These are phyloP conservation scores for Drosophila nannoptera DNA, from an alignment of 1,140 invertebrate genomes.

Conservation along the genomic window DNA sequence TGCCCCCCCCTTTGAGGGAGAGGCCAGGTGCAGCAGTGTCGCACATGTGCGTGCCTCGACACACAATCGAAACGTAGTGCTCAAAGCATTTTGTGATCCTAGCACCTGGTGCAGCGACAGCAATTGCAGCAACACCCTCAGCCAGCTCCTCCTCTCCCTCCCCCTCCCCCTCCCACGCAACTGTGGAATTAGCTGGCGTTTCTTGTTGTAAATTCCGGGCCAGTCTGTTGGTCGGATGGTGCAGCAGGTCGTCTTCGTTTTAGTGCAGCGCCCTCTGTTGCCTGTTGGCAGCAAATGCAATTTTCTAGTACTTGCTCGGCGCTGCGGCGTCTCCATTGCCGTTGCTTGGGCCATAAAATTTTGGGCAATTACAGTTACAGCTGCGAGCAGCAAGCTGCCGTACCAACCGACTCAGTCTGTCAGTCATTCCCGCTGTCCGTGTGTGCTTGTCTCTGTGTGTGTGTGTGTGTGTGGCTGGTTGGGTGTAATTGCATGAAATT, in stretches of 20 bases:
- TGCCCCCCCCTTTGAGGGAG: neutral
- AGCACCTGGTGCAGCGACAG: conserved; percentile 59
- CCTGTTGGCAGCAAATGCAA: conserved; percentile 65
- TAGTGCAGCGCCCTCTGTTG: conserved; percentile 68
- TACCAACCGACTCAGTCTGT: conserved; percentile 19
- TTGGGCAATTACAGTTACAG: conserved; percentile 72
- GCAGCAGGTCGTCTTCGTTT: conserved; percentile 46
- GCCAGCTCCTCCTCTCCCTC: conserved; percentile 2
- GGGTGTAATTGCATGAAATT: conserved; percentile 66
- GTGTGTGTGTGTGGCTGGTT: conserved; percentile 8
- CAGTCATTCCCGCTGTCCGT: neutral
- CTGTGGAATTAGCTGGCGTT: conserved; percentile 62
- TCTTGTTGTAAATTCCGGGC: conserved; percentile 65
- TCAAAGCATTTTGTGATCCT: conserved; percentile 63
- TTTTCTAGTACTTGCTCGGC: conserved; percentile 65
- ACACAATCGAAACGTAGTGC: conserved; percentile 28
- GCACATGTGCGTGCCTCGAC: conserved; percentile 11
- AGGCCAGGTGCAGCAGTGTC: conserved; percentile 4
- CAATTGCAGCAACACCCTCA: conserved; percentile 6
- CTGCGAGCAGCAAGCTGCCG: conserved; percentile 17
- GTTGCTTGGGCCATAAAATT: conserved; percentile 60
- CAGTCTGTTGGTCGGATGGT: conserved; percentile 24
- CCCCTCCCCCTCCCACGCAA: too few relatives aligned
- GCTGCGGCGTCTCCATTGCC: conserved; percentile 12
- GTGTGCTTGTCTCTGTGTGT: neutral